Percentiles rank a stretch among this genome's conserved stretches.
Evolutionary conservation across 2,113 vertebrate species (phyloP).

Genomic region (Dipodomys ordii): DNA sequence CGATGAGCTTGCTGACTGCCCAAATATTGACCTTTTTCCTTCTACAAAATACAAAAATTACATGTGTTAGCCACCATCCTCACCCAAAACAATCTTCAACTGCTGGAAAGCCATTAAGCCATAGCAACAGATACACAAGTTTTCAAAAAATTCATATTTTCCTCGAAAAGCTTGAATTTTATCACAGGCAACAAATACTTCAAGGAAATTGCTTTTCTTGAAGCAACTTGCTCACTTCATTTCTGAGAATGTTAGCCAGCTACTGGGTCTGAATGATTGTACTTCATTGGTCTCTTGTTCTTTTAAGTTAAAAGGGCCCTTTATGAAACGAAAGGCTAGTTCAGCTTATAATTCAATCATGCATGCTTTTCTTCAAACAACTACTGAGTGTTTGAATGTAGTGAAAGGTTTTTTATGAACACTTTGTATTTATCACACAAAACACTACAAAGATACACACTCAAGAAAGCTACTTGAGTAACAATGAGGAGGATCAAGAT

Average conservation of each 20-base stretch:
- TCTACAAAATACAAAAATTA: not conserved
- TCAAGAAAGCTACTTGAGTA: not conserved
- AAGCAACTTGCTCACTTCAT: not conserved
- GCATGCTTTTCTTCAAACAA: conserved; percentile 17
- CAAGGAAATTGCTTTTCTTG: not conserved
- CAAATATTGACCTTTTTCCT: not conserved
- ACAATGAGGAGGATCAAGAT: not conserved
- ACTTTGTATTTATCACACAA: not conserved
- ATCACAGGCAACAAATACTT: conserved; percentile 7
- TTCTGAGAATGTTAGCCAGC: conserved; percentile 21
- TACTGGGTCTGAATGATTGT: not conserved
- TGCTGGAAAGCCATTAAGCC: not conserved
- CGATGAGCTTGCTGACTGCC: not conserved
- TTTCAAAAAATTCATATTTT: conserved; percentile 57
- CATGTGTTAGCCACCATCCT: not conserved
- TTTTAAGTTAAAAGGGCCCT: conserved; percentile 42
- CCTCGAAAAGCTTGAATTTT: conserved; percentile 32
- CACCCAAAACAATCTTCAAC: conserved; percentile 24
- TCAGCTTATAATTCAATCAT: not conserved
- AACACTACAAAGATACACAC: not conserved
- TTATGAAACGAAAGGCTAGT: not conserved
- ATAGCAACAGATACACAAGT: conserved; percentile 32
- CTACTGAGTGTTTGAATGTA: not conserved
- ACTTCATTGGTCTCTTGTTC: not conserved
- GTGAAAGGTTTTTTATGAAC: not conserved